Percentiles rank a stretch among this genome's conserved stretches.
Conservation (phyloP, 2,888 invertebrate species). For the Chloroclystis v-ata region DNA sequence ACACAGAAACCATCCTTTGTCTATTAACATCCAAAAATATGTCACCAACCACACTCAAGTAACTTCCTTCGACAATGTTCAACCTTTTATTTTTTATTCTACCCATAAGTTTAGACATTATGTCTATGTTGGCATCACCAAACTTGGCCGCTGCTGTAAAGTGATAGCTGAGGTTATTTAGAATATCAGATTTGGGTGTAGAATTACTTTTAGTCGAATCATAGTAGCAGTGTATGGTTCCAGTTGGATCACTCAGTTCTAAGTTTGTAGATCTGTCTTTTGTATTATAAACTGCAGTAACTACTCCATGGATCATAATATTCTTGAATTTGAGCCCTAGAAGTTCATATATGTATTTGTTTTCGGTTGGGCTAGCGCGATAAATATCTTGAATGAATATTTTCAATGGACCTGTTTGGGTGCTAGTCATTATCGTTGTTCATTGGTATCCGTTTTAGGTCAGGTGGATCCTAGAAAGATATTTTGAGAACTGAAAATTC, state of each 20-base stretch:
- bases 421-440: conserved; percentile 13
- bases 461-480: background rate
- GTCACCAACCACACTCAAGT: conserved; percentile 57
- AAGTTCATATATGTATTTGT: conserved; percentile 62
- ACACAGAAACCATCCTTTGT: conserved; percentile 59
- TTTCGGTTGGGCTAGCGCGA: conserved; percentile 51
- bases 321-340: conserved; percentile 64
- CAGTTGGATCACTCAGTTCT: conserved; percentile 65
- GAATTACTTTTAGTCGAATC: conserved; percentile 50
- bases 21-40: conserved; percentile 58
- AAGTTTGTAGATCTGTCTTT: conserved; percentile 43
- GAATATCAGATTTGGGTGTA: conserved; percentile 35
- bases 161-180: conserved; percentile 44
- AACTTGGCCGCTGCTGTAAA: conserved; percentile 44
- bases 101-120: conserved; percentile 54
- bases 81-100: conserved; percentile 42
- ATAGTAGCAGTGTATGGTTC: conserved; percentile 58
- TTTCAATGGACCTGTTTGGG: conserved; percentile 54
- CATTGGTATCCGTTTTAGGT: background rate
- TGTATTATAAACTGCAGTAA: conserved; percentile 56
- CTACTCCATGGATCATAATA: conserved; percentile 61
- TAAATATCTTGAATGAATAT: conserved; percentile 67
- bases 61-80: conserved; percentile 49
- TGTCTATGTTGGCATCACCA: conserved; percentile 46
- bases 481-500: background rate